phyloP scores from a whole-genome alignment of 2,888 invertebrate species.

The Amphipyra berbera region DNA sequence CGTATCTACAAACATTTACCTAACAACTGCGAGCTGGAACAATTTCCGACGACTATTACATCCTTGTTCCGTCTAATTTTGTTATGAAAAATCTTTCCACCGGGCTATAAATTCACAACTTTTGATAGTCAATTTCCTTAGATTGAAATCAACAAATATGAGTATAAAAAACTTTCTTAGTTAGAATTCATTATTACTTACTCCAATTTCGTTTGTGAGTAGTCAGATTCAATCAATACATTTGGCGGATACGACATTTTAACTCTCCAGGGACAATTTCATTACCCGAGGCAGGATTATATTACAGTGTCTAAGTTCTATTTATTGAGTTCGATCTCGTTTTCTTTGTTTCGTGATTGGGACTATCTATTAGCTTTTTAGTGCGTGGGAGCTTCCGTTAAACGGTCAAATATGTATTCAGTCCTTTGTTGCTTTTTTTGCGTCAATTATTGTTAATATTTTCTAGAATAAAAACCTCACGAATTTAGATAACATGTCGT shows the following conservation, averaged over 20 bases:
- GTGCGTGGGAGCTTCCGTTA: not conserved
- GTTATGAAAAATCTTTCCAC: constrained; percentile 25
- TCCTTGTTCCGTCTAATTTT: constrained; percentile 33
- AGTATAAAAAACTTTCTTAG: constrained; percentile 4
- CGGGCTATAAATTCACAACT: constrained; percentile 16
- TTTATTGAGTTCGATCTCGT: constrained; percentile 52
- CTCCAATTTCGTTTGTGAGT: constrained; percentile 24
- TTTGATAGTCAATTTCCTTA: constrained; percentile 17
- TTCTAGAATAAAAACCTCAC: too few species aligned
- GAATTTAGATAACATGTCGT: constrained; percentile 11
- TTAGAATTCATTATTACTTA: constrained; percentile 26
- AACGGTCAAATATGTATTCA: not conserved
- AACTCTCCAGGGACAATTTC: constrained; percentile 48
- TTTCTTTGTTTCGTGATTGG: constrained; percentile 44
- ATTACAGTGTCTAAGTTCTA: constrained; percentile 53
- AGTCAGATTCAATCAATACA: constrained; percentile 52
- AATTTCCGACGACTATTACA: constrained; percentile 20
- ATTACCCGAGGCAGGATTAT: constrained; percentile 53
- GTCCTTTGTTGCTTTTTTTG: constrained; percentile 1
- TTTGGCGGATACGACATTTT: constrained; percentile 45
- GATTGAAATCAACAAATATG: constrained; percentile 20
- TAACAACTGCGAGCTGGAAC: constrained; percentile 26
- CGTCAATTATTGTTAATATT: not conserved
- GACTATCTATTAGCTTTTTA: constrained; percentile 14
- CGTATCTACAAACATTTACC: constrained; percentile 31